Percentiles rank a stretch among this genome's conserved stretches.
phyloP scores from a whole-genome alignment of 1,140 invertebrate species.

The Phenacoccus solenopsis region DNA sequence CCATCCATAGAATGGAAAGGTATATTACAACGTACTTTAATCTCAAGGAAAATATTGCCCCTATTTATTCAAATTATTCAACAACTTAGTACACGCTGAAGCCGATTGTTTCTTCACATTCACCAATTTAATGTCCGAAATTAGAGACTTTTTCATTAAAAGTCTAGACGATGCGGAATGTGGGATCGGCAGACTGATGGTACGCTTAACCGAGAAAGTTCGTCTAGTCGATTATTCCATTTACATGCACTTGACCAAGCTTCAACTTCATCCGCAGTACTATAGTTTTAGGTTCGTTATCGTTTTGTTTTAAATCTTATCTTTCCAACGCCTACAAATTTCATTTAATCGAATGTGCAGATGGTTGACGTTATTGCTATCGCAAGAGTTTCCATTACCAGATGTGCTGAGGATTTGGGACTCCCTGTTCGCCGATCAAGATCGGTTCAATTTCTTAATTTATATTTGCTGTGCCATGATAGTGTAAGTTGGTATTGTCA shows the following conservation, averaged over 20 bases:
- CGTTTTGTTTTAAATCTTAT: neutral
- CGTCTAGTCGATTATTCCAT: slow-evolving; percentile 62
- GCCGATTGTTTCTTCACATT: slow-evolving; percentile 97
- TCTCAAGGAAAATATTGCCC: neutral
- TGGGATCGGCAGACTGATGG: slow-evolving; percentile 79
- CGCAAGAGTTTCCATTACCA: slow-evolving; percentile 93
- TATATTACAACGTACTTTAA: too few relatives aligned
- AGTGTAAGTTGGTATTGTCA: slow-evolving; percentile 79
- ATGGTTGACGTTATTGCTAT: slow-evolving; percentile 91
- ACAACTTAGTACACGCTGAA: slow-evolving; percentile 73
- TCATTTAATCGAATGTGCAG: too few relatives aligned
- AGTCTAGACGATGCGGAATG: slow-evolving; percentile 83
- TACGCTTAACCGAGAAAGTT: slow-evolving; percentile 56
- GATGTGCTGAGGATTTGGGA: slow-evolving; percentile 95
- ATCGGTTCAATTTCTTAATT: slow-evolving; percentile 80
- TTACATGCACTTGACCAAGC: slow-evolving; percentile 57
- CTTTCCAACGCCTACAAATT: neutral
- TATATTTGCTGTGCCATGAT: slow-evolving; percentile 93
- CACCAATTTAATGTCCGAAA: slow-evolving; percentile 92
- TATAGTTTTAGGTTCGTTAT: slow-evolving; percentile 70
- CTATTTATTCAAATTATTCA: slow-evolving; percentile 21
- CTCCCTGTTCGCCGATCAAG: slow-evolving; percentile 77
- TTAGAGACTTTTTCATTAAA: slow-evolving; percentile 94
- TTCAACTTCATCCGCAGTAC: slow-evolving; percentile 86
- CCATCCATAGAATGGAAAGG: slow-evolving; percentile 64